Evolutionary conservation across 1,140 invertebrate species (phyloP).

Genomic region (Idris sp.): DNA sequence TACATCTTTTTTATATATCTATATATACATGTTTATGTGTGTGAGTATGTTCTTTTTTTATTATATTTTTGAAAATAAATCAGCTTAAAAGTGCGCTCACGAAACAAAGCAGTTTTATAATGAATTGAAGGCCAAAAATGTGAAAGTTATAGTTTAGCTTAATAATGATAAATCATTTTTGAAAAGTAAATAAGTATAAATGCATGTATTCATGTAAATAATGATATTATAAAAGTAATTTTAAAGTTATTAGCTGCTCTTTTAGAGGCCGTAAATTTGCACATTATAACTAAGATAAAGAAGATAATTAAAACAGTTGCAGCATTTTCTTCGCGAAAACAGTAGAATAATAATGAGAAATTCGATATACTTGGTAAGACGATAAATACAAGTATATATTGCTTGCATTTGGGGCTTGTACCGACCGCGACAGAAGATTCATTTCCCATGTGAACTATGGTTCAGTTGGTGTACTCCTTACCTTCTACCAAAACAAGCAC

Average conservation of each 20-base stretch:
- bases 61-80: constrained; percentile 4
- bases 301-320: constrained; percentile 49
- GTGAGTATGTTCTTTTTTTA: constrained; percentile 13
- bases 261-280: constrained; percentile 41
- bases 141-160: constrained; percentile 4
- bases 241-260: constrained; percentile 37
- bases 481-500: constrained; percentile 52
- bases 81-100: not conserved
- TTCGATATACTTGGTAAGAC: constrained; percentile 59
- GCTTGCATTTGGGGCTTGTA: constrained; percentile 69
- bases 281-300: constrained; percentile 52
- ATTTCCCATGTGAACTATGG: constrained; percentile 78
- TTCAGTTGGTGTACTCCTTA: constrained; percentile 68
- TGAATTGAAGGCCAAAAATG: not conserved
- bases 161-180: constrained; percentile 1
- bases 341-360: constrained; percentile 61
- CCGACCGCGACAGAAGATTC: constrained; percentile 76
- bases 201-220: constrained; percentile 12
- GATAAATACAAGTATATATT: constrained; percentile 62
- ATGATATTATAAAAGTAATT: constrained; percentile 33
- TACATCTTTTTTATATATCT: too few relatives aligned
- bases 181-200: constrained; percentile 2
- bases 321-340: constrained; percentile 51
- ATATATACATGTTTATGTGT: too few relatives aligned
- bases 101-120: not conserved